Evolutionary conservation across 2,113 vertebrate species (phyloP).

Genomic region (Nothobranchius kuhntae): DNA sequence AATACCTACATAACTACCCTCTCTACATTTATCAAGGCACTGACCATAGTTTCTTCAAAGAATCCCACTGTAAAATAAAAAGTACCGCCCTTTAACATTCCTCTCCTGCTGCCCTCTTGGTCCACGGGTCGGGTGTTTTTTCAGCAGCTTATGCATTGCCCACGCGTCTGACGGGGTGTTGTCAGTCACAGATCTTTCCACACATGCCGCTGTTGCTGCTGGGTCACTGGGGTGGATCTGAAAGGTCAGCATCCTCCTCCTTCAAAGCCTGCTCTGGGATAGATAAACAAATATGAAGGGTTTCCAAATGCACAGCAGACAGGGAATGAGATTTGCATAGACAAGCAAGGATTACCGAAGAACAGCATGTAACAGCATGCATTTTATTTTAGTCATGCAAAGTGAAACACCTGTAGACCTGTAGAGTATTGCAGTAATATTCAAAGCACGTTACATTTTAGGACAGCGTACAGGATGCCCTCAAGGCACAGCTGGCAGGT

Average conservation of each 20-base stretch:
- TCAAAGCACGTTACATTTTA: slow-evolving; percentile 18
- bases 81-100: slow-evolving; percentile 34
- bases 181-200: slow-evolving; percentile 46
- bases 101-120: slow-evolving; percentile 23
- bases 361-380: neutral
- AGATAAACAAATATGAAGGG: slow-evolving; percentile 62
- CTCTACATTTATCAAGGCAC: neutral
- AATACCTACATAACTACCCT: too few species aligned
- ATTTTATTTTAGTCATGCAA: slow-evolving; percentile 24
- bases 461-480: slow-evolving; percentile 5
- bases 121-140: slow-evolving; percentile 29
- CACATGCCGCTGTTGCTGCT: slow-evolving; percentile 35
- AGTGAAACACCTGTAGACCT: slow-evolving; percentile 12
- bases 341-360: slow-evolving; percentile 34
- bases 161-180: slow-evolving; percentile 33
- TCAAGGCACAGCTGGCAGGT: neutral
- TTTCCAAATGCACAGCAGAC: slow-evolving; percentile 47
- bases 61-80: neutral
- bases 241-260: slow-evolving; percentile 57
- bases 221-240: slow-evolving; percentile 52
- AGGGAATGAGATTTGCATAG: slow-evolving; percentile 48
- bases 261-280: slow-evolving; percentile 18
- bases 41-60: neutral
- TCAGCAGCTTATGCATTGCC: slow-evolving; percentile 38
- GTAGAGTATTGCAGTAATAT: slow-evolving; percentile 10